Evolutionary conservation across 2,113 vertebrate genomes (phyloP).

Genomic region (Lasiurus cinereus): DNA sequence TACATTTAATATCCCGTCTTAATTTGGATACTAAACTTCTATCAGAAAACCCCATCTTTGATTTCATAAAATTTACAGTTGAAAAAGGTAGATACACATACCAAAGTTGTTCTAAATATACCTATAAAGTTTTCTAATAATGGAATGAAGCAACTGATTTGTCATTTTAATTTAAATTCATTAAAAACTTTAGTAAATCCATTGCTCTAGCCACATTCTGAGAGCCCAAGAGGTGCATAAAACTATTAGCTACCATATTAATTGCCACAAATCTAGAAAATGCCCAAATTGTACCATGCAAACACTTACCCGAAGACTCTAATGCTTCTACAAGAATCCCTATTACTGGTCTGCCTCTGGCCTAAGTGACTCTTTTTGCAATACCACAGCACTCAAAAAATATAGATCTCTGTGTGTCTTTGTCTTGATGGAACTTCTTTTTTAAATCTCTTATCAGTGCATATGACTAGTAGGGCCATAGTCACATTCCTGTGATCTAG

Average conservation of each 20-base stretch:
- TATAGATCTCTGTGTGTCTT: background rate
- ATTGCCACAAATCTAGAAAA: background rate
- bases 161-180: slow-evolving; percentile 27
- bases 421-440: background rate
- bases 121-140: background rate
- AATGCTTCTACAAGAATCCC: background rate
- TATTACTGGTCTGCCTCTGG: background rate
- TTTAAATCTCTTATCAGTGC: background rate
- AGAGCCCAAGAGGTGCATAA: background rate
- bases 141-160: background rate
- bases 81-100: background rate
- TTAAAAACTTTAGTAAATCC: background rate
- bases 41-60: slow-evolving; percentile 1
- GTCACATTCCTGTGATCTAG: background rate
- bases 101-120: background rate
- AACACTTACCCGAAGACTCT: background rate
- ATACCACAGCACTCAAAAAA: background rate
- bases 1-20: background rate
- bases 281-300: background rate
- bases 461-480: background rate
- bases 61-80: slow-evolving; percentile 6
- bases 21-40: background rate
- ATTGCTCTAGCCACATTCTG: background rate
- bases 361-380: background rate
- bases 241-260: background rate